A percentile compares a stretch with the other conserved stretches of the same genome.
These are phyloP conservation scores for Dasyornis broadbenti DNA, from an alignment of 2,113 vertebrate genomes.

Conservation along the genomic window DNA sequence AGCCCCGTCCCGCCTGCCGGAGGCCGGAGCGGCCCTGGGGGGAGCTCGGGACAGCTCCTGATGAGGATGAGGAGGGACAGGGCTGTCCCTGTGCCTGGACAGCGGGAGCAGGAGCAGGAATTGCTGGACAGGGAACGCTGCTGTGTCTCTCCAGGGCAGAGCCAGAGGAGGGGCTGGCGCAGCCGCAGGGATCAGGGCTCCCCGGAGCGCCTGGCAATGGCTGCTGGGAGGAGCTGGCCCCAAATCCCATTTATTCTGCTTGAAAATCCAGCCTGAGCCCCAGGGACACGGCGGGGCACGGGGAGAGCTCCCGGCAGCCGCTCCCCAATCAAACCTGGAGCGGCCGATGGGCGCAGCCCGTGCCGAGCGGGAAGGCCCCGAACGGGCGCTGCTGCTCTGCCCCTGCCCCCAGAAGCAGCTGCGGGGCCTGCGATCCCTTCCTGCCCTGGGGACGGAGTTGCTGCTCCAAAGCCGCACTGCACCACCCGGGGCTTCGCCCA, in stretches of 20 bases:
- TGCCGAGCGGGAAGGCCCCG: neutral
- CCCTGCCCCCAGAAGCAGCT: neutral
- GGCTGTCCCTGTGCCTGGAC: accelerated
- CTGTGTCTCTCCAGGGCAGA: neutral
- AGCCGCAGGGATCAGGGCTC: neutral
- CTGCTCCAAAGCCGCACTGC: accelerated
- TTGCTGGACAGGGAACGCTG: accelerated
- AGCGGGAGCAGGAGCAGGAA: neutral
- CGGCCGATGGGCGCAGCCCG: neutral
- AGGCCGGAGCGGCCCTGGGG: neutral
- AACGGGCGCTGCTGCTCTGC: neutral
- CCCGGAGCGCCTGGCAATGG: neutral
- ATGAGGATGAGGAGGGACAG: neutral
- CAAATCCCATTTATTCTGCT: neutral
- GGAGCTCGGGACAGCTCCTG: neutral
- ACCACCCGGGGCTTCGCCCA: accelerated
- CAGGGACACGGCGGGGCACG: accelerated
- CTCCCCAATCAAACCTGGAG: neutral
- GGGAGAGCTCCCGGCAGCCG: neutral
- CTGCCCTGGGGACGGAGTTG: neutral
- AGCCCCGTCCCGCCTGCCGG: neutral
- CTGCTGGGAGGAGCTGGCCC: neutral
- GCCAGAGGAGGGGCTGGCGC: neutral
- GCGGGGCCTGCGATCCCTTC: neutral
- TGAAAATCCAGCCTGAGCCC: neutral